Evolutionary conservation across 2,888 invertebrate genomes (phyloP).

Genomic region (Hirtodrosophila cameraria): DNA sequence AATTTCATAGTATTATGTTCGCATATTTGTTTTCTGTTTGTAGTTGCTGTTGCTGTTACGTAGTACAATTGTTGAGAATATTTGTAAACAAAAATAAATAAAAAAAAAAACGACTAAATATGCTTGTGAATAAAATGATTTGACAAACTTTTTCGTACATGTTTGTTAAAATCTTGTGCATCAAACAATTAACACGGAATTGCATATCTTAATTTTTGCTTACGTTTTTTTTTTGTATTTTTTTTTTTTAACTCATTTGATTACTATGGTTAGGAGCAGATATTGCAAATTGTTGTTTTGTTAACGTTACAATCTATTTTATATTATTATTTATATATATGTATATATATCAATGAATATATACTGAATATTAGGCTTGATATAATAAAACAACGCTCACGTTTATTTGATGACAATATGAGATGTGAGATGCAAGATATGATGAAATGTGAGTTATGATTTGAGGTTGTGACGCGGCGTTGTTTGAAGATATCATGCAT

Average conservation of each 20-base stretch:
- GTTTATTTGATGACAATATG: constrained; percentile 12
- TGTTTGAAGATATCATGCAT: constrained; percentile 47
- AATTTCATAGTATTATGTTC: constrained; percentile 47
- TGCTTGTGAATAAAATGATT: constrained; percentile 36
- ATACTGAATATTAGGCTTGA: constrained; percentile 16
- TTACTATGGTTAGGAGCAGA: constrained; percentile 36
- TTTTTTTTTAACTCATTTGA: constrained; percentile 14
- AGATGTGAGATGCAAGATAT: constrained; percentile 13
- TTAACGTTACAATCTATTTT: constrained; percentile 40
- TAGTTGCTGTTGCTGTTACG: constrained; percentile 40
- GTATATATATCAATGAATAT: constrained; percentile 29
- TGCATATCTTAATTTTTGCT: constrained; percentile 19
- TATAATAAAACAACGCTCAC: constrained; percentile 54
- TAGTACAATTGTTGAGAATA: constrained; percentile 63
- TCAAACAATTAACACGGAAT: constrained; percentile 19
- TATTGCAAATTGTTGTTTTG: constrained; percentile 50
- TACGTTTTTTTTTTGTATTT: constrained; percentile 19
- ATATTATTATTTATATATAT: constrained; percentile 35
- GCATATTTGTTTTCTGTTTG: constrained; percentile 23
- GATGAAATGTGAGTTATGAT: too few species aligned
- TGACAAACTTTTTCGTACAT: constrained; percentile 39
- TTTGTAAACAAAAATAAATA: constrained; percentile 53
- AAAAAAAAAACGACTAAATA: constrained; percentile 39
- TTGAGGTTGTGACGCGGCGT: constrained; percentile 11
- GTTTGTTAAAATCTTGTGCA: constrained; percentile 46